Conservation (phyloP, 2,113 vertebrate species). For the Emberiza fucata region DNA sequence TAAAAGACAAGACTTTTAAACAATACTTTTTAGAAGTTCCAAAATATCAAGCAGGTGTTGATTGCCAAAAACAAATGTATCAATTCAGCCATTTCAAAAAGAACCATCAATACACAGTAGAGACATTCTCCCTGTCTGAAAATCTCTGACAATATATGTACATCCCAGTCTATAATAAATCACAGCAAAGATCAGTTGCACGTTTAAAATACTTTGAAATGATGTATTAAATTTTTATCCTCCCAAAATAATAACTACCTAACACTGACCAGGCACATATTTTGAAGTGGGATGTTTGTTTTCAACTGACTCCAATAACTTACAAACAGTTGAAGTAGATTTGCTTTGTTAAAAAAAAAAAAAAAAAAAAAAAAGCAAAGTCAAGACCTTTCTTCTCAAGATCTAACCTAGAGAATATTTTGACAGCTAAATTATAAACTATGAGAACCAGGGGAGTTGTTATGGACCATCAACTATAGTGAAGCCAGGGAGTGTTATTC, state of each 20-base stretch:
- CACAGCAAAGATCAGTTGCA: background rate
- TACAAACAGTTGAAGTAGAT: conserved; percentile 2
- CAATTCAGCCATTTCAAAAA: background rate
- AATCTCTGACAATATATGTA: background rate
- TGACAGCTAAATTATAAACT: conserved; percentile 65
- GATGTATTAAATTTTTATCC: background rate
- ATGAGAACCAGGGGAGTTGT: conserved; percentile 51
- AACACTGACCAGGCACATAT: background rate
- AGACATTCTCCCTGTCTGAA: background rate
- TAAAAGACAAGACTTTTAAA: background rate
- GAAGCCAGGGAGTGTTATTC: conserved; percentile 35
- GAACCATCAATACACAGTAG: background rate
- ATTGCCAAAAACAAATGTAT: background rate
- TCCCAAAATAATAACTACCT: background rate
- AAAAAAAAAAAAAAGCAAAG: background rate
- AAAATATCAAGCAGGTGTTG: background rate
- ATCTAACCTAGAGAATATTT: conserved; percentile 60
- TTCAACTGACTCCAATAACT: background rate
- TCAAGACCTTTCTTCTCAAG: conserved; percentile 51
- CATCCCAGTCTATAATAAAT: background rate
- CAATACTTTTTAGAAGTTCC: background rate
- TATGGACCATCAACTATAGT: conserved; percentile 51
- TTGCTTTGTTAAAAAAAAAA: background rate
- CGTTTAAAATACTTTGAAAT: background rate
- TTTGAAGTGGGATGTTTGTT: background rate